Conservation (phyloP, 2,888 invertebrate genomes). For the Orthosia incerta region DNA sequence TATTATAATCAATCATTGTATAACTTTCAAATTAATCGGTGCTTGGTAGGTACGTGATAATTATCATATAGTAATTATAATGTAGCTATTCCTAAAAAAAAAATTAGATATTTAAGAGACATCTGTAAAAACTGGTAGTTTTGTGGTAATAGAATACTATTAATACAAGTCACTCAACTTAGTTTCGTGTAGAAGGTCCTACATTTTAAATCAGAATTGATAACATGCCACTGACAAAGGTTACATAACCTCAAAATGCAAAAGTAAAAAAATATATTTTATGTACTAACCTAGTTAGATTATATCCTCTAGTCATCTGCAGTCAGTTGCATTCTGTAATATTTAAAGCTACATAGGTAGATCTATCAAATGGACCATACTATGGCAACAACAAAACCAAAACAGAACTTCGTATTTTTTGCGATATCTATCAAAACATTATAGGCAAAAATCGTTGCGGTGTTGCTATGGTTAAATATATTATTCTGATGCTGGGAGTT, state of each 20-base stretch:
- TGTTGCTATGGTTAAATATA: too few relatives aligned
- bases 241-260: slow-evolving; percentile 3
- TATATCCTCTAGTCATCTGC: too few relatives aligned
- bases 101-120: background rate
- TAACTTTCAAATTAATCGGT: background rate
- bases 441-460: too few relatives aligned
- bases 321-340: too few relatives aligned
- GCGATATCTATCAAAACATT: too few relatives aligned
- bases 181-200: background rate
- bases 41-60: background rate
- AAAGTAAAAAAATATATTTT: too few relatives aligned
- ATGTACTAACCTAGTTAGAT: too few relatives aligned
- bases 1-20: background rate
- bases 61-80: background rate
- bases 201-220: background rate
- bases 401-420: too few relatives aligned
- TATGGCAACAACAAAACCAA: too few relatives aligned
- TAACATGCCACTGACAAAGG: background rate
- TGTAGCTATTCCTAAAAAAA: background rate
- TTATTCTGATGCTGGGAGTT: too few relatives aligned
- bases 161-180: background rate
- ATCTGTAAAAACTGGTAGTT: background rate
- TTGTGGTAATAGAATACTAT: background rate
- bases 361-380: too few relatives aligned
- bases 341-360: too few relatives aligned